These are phyloP conservation scores for Holothuria leucospilota DNA, from an alignment of 53 echinoderm and acorn worm species.

Conservation along the genomic window DNA sequence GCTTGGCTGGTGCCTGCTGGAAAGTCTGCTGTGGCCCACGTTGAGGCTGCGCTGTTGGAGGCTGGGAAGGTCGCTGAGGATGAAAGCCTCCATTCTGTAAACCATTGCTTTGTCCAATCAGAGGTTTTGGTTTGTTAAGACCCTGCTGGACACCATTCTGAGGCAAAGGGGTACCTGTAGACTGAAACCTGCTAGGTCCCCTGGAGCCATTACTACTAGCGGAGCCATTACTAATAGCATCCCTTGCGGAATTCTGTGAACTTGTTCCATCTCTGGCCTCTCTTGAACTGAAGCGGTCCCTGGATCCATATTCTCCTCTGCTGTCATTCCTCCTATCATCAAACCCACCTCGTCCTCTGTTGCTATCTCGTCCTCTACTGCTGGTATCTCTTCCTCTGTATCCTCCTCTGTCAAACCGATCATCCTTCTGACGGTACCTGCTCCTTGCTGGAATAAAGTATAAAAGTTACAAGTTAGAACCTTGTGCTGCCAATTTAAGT, in stretches of 20 bases:
- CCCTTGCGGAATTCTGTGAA: neutral
- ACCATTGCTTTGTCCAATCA: slow-evolving; percentile 6
- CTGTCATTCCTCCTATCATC: slow-evolving; percentile 27
- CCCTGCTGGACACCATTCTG: slow-evolving; percentile 48
- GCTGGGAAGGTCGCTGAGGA: neutral
- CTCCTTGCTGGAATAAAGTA: slow-evolving; percentile 26
- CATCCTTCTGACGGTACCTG: slow-evolving; percentile 36
- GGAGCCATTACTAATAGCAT: neutral
- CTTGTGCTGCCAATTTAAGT: too few relatives aligned
- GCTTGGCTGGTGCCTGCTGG: too few relatives aligned
- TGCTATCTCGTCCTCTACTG: slow-evolving; percentile 47
- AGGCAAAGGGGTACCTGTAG: neutral
- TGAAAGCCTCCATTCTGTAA: slow-evolving; percentile 17
- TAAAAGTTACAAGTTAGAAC: neutral
- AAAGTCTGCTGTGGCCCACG: too few relatives aligned
- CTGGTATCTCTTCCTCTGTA: slow-evolving; percentile 23
- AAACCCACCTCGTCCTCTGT: neutral
- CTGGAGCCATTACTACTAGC: slow-evolving; percentile 1
- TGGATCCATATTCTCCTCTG: neutral
- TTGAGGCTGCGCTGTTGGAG: too few relatives aligned
- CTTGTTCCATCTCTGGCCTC: neutral
- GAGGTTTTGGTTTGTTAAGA: slow-evolving; percentile 9
- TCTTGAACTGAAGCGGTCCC: slow-evolving; percentile 37
- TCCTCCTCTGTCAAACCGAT: slow-evolving; percentile 43
- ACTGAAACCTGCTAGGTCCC: slow-evolving; percentile 32